A percentile compares a stretch with the other conserved stretches of the same genome.
Evolutionary conservation across 2,888 invertebrate species (phyloP).

Genomic region (Horisme vitalbata): DNA sequence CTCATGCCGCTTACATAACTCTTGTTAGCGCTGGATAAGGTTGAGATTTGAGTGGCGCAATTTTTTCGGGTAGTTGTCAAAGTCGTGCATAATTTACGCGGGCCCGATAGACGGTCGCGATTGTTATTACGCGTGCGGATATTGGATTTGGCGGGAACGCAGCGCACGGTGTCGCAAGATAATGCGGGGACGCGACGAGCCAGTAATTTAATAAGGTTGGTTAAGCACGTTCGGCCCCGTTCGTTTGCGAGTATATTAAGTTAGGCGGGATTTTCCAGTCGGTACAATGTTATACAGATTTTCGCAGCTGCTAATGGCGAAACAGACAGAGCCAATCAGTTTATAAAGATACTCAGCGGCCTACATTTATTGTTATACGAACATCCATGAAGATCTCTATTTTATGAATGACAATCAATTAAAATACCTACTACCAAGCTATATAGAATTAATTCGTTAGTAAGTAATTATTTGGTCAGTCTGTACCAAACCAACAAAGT

Average conservation of each 20-base stretch:
- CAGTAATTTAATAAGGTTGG: conserved; percentile 42
- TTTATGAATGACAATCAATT: no score
- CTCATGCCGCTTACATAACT: conserved; percentile 20
- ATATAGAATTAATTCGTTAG: no score
- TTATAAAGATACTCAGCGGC: no score
- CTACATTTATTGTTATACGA: no score
- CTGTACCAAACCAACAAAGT: no score
- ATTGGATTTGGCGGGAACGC: conserved; percentile 74
- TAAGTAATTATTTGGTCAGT: no score
- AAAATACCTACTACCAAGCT: no score
- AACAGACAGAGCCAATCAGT: not conserved
- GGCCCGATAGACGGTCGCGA: conserved; percentile 78
- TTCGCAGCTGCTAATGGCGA: no score
- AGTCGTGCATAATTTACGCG: conserved; percentile 80
- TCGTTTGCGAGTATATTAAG: conserved; percentile 35
- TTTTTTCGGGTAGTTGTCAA: conserved; percentile 35
- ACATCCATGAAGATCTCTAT: no score
- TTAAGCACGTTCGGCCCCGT: conserved; percentile 35
- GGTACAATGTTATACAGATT: not conserved
- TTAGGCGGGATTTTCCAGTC: conserved; percentile 31
- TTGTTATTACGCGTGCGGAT: conserved; percentile 80
- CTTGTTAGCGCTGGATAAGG: conserved; percentile 32
- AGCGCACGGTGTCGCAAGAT: conserved; percentile 62
- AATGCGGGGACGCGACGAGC: conserved; percentile 41
- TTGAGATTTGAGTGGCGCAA: conserved; percentile 30